A percentile compares a stretch with the other conserved stretches of the same genome.
These are phyloP conservation scores for Drosophila maculinotata DNA, from an alignment of 2,888 invertebrate genomes.

Conservation along the genomic window DNA sequence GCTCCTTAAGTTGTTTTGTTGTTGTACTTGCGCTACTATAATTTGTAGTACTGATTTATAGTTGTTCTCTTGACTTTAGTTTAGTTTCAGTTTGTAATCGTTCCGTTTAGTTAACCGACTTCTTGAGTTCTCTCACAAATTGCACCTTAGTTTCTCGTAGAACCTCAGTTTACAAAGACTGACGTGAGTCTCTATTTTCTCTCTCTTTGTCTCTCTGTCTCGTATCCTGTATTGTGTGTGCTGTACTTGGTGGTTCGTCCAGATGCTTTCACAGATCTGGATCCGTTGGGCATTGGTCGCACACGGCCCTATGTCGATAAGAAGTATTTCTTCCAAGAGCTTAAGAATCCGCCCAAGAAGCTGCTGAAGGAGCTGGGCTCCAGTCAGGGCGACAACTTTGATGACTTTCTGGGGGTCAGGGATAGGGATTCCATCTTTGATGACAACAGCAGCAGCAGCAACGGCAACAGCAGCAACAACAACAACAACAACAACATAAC, in stretches of 20 bases:
- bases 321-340: slow-evolving; percentile 97
- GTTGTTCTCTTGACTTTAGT: slow-evolving; percentile 23
- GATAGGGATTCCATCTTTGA: slow-evolving; percentile 58
- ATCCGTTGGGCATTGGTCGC: slow-evolving; percentile 96
- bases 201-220: slow-evolving; percentile 13
- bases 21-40: slow-evolving; percentile 33
- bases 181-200: slow-evolving; percentile 52
- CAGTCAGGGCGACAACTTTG: slow-evolving; percentile 61
- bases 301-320: slow-evolving; percentile 97
- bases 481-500: slow-evolving; percentile 44
- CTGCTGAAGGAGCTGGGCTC: slow-evolving; percentile 92
- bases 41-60: slow-evolving; percentile 8
- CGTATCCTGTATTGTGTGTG: slow-evolving; percentile 1
- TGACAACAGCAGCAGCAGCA: slow-evolving; percentile 42
- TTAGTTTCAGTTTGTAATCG: slow-evolving; percentile 4
- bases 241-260: slow-evolving; percentile 85
- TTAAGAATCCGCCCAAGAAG: slow-evolving; percentile 97
- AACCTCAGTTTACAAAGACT: slow-evolving; percentile 56
- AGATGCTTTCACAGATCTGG: slow-evolving; percentile 97
- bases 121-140: slow-evolving; percentile 16
- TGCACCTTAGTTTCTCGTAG: slow-evolving; percentile 23
- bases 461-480: too few relatives aligned
- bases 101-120: slow-evolving; percentile 1
- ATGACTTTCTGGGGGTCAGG: slow-evolving; percentile 67
- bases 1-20: slow-evolving; percentile 41